phyloP scores from a whole-genome alignment of 2,888 invertebrate species.

The Itoplectis maculator region DNA sequence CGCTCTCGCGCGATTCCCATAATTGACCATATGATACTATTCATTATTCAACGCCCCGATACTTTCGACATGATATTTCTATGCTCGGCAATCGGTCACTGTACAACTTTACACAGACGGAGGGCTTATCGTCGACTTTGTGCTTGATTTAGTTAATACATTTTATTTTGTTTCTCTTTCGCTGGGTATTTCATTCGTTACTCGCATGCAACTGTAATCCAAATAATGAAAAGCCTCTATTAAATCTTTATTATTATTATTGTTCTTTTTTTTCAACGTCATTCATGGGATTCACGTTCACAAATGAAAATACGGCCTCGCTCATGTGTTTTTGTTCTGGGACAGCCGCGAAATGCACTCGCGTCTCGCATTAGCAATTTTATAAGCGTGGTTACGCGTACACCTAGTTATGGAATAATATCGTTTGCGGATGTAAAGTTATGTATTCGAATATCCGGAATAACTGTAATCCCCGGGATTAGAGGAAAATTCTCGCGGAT shows the following conservation, averaged over 20 bases:
- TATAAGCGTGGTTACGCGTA: background rate
- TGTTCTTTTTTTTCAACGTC: too few species aligned
- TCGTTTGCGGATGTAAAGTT: conserved; percentile 48
- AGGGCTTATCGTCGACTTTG: background rate
- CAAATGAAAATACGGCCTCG: too few species aligned
- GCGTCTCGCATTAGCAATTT: background rate
- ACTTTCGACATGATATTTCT: background rate
- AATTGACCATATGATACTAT: background rate
- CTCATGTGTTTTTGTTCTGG: background rate
- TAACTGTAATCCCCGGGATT: conserved; percentile 53
- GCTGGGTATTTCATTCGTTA: background rate
- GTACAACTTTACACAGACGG: background rate
- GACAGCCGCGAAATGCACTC: background rate
- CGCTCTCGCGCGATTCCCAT: background rate
- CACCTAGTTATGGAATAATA: conserved; percentile 9
- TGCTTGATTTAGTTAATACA: background rate
- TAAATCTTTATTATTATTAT: background rate
- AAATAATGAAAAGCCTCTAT: background rate
- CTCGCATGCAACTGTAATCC: background rate
- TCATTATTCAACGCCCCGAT: background rate
- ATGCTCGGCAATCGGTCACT: background rate
- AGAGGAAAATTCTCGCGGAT: conserved; percentile 50
- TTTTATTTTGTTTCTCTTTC: too few species aligned
- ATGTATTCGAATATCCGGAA: conserved; percentile 48
- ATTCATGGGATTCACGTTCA: too few species aligned